Percentiles rank a stretch among this genome's conserved stretches.
phyloP scores from a whole-genome alignment of 1,140 invertebrate species.

The Ceratina australensis region DNA sequence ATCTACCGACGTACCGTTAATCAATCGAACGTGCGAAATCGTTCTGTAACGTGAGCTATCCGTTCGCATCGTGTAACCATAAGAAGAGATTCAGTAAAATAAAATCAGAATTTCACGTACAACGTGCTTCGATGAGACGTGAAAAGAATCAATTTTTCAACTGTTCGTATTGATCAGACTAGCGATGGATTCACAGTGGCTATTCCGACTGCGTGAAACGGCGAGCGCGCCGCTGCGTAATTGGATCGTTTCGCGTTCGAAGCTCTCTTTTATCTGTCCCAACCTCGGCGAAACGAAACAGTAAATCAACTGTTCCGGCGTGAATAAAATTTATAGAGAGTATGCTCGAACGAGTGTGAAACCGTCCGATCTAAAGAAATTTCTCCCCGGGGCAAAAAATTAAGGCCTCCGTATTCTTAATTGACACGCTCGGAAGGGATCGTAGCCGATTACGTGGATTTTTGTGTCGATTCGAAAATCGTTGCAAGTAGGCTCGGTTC shows the following conservation, averaged over 20 bases:
- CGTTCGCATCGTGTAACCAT: too few species aligned
- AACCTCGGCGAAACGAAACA: not conserved
- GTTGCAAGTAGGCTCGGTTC: too few species aligned
- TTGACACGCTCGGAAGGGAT: not conserved
- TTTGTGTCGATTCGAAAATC: too few species aligned
- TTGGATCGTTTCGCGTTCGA: slow-evolving; percentile 10
- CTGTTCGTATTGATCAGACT: too few species aligned
- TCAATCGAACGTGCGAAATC: slow-evolving; percentile 41
- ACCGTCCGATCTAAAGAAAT: slow-evolving; percentile 8
- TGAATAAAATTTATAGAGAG: slow-evolving; percentile 3
- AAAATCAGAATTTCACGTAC: not conserved
- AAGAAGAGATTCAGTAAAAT: too few species aligned
- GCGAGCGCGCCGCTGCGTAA: not conserved
- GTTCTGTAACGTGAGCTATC: not conserved
- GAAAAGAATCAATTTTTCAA: too few species aligned
- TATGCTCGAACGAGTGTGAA: not conserved
- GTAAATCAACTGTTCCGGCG: not conserved
- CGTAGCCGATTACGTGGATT: too few species aligned
- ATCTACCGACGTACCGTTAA: slow-evolving; percentile 29
- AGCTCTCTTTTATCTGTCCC: not conserved
- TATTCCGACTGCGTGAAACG: slow-evolving; percentile 7
- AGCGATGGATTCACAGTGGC: not conserved
- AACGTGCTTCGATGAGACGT: slow-evolving; percentile 25
- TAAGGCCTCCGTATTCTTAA: slow-evolving; percentile 1
- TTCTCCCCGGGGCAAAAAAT: not conserved